Evolutionary conservation across 2,888 invertebrate species (phyloP).

Genomic region (Melieria crassipennis): DNA sequence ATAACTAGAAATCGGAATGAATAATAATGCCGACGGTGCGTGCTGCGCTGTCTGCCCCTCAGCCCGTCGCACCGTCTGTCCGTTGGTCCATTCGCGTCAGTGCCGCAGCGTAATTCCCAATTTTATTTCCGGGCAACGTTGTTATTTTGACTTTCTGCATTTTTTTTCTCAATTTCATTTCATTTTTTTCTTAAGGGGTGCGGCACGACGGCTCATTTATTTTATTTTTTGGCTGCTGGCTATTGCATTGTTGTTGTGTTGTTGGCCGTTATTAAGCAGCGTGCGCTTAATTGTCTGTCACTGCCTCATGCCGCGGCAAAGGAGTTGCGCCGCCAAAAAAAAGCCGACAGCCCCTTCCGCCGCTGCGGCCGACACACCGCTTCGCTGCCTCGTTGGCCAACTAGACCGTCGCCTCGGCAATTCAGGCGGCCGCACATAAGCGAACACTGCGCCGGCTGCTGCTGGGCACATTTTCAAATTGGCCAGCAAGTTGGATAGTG

Average conservation of each 20-base stretch:
- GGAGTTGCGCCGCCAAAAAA: no score
- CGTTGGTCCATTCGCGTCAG: slow-evolving; percentile 7
- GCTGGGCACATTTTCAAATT: no score
- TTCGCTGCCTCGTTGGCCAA: no score
- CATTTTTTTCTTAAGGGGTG: not conserved
- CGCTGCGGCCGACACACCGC: no score
- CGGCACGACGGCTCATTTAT: slow-evolving; percentile 15
- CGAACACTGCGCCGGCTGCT: no score
- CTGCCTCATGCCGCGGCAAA: no score
- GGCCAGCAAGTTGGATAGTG: no score
- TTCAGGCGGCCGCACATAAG: no score
- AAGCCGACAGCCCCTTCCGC: no score
- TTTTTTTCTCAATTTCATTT: not conserved
- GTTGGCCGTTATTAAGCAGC: slow-evolving; percentile 23
- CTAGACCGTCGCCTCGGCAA: no score
- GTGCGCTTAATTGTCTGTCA: slow-evolving; percentile 18
- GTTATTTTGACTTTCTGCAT: slow-evolving; percentile 24
- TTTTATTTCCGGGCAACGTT: slow-evolving; percentile 19
- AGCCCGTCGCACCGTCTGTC: not conserved
- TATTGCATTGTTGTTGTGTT: slow-evolving; percentile 2
- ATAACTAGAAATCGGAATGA: slow-evolving; percentile 16
- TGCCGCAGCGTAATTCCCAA: slow-evolving; percentile 3
- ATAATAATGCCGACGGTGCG: slow-evolving; percentile 18
- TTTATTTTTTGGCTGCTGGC: slow-evolving; percentile 13
- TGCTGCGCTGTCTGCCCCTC: not conserved